Conservation (phyloP, 2,797 vertebrate genomes). For the Platalea minor region DNA sequence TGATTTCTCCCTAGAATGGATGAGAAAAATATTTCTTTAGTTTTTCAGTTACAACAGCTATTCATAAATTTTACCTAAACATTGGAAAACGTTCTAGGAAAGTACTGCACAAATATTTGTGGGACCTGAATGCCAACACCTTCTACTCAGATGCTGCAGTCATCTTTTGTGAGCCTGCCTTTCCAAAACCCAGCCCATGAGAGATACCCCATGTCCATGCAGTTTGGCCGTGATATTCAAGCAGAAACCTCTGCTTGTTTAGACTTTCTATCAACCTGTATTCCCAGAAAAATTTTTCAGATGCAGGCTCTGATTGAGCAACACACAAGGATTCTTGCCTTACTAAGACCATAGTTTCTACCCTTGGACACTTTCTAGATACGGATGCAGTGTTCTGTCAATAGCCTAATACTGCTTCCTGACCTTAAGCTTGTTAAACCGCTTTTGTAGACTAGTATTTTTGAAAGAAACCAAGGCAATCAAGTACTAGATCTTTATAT, state of each 20-base stretch:
- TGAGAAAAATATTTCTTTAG: neutral
- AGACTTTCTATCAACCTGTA: neutral
- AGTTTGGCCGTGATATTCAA: neutral
- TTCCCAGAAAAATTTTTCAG: neutral
- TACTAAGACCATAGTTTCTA: neutral
- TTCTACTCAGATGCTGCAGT: neutral
- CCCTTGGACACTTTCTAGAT: neutral
- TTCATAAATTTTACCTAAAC: neutral
- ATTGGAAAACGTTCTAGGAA: neutral
- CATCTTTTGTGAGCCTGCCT: rapidly evolving
- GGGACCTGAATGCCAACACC: neutral
- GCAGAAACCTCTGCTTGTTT: neutral
- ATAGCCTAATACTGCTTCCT: neutral
- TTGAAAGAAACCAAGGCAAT: neutral
- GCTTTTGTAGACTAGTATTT: neutral
- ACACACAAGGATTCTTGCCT: neutral
- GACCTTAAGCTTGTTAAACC: neutral
- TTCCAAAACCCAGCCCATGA: neutral
- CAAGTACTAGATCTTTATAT: neutral
- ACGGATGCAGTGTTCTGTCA: neutral
- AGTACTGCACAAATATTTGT: neutral
- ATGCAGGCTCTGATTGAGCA: neutral
- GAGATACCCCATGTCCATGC: too few species aligned
- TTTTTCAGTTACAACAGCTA: neutral
- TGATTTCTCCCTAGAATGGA: neutral